phyloP scores from a whole-genome alignment of 2,888 invertebrate species.

The Agrenia bidenticulata region DNA sequence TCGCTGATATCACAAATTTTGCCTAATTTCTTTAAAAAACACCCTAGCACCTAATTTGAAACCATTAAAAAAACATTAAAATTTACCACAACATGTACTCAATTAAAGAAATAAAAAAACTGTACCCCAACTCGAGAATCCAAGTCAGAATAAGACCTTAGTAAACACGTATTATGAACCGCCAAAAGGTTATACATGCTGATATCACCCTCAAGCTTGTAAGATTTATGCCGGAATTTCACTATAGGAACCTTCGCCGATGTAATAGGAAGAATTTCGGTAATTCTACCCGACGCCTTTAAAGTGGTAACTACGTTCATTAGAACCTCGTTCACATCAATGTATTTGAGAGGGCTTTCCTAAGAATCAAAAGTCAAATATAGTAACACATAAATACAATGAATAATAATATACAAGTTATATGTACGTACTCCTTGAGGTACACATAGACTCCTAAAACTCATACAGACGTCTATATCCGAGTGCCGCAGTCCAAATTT shows the following conservation, averaged over 20 bases:
- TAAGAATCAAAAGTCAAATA: no score
- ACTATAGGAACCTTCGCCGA: conserved; percentile 66
- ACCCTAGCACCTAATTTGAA: conserved; percentile 57
- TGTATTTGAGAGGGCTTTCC: not conserved
- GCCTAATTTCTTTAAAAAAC: conserved; percentile 61
- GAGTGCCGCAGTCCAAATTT: conserved; percentile 63
- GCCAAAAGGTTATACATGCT: conserved; percentile 64
- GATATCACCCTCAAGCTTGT: conserved; percentile 62
- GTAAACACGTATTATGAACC: conserved; percentile 61
- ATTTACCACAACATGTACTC: not conserved
- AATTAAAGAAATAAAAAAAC: no score
- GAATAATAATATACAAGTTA: no score
- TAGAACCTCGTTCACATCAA: conserved; percentile 35
- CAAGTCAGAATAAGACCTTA: conserved; percentile 60
- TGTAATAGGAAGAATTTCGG: conserved; percentile 57
- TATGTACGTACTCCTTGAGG: conserved; percentile 29
- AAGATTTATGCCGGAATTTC: conserved; percentile 59
- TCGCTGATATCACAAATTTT: conserved; percentile 64
- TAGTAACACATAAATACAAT: no score
- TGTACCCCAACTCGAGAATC: conserved; percentile 60
- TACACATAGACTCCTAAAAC: conserved; percentile 56
- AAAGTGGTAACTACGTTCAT: conserved; percentile 41
- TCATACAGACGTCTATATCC: conserved; percentile 64
- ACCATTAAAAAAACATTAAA: not conserved
- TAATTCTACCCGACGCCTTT: conserved; percentile 36